Base-by-base conservation (phyloP, 2,113 vertebrate species). In the Peucedramus taeniatus region DNA sequence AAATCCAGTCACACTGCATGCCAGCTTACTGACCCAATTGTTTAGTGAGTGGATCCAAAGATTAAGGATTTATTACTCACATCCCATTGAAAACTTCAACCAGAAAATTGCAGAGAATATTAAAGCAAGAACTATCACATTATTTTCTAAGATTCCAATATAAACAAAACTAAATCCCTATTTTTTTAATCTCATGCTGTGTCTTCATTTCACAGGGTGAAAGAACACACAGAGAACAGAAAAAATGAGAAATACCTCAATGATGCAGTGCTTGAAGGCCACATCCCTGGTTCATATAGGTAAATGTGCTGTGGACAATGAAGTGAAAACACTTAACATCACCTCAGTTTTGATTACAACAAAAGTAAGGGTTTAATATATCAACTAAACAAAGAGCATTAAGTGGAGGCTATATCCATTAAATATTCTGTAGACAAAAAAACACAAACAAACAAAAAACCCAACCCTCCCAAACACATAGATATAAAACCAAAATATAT, bases 371-470 rank as follows among this genome's bases (percentile, higher is more conserved):
- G 37, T 56, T 79, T 61, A 50, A 50, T 74, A 50, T 14, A 81
- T 18, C 37, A 59, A n/a, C 15, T 61, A 68, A 53, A 28, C 9
- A 59, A 81, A 53, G 15, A 56, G 6, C 24, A 35, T 50, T 37
- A 70, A 63, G 49, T 39, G 12, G 11, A 50, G 26, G 26, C 14
- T 68, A 70, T 57, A 89, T 21, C 66, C 21, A 33, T 60, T 51
- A 85, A 37, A 47, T 42, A 78, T 16, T 35, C 37, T 47, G 14
- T 47, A 69, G 44, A 42, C 9, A 72, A 60, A 77, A 49, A 45
- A 18, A 0, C 0, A n/a, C 15, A 60, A 31, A 30, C 5, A 68
- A 57, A 26, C 15, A 70, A 54, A 53, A 13, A 2, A 3, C 27
- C 20, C 11, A 35, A 24, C 2, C 9, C 26, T 3, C 15, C 18